A percentile compares a stretch with the other conserved stretches of the same genome.
Conservation (phyloP, 2,113 vertebrate genomes). For the Mus musculus region DNA sequence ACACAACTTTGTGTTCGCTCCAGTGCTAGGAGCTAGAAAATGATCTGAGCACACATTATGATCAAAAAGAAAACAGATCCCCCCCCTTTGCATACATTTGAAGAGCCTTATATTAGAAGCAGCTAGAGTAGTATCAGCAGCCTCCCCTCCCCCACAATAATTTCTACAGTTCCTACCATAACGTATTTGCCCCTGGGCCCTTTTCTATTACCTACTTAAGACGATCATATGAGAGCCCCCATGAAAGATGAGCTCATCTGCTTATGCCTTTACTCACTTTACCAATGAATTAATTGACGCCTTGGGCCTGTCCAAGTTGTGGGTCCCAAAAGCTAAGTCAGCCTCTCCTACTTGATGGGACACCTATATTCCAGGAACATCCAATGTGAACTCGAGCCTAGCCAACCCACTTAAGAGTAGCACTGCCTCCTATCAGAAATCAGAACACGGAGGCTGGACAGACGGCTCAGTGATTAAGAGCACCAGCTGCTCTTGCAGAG, state of each 20-base stretch:
- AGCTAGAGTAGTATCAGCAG: background rate
- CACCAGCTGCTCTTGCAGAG: too few species aligned
- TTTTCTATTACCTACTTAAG: background rate
- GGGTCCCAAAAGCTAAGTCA: background rate
- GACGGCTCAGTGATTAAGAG: background rate
- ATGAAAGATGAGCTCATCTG: background rate
- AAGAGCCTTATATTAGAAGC: background rate
- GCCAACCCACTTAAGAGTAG: background rate
- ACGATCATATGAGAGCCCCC: background rate
- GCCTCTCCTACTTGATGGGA: background rate
- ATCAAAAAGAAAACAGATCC: background rate
- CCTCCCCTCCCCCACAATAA: rapidly evolving
- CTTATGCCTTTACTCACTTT: background rate
- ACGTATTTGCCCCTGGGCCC: background rate
- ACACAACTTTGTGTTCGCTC: background rate
- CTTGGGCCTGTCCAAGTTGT: too few species aligned
- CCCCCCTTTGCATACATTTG: background rate
- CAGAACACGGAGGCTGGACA: background rate
- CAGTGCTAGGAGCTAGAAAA: background rate
- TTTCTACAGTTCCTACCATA: background rate
- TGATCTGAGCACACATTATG: background rate
- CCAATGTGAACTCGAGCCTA: background rate
- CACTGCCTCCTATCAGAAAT: background rate
- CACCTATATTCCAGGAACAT: background rate
- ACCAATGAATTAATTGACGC: background rate